A percentile compares a stretch with the other conserved stretches of the same genome.
Evolutionary conservation across 92 coral and sea anemone species (phyloP).

Genomic region (Palythoa heliodiscus): DNA sequence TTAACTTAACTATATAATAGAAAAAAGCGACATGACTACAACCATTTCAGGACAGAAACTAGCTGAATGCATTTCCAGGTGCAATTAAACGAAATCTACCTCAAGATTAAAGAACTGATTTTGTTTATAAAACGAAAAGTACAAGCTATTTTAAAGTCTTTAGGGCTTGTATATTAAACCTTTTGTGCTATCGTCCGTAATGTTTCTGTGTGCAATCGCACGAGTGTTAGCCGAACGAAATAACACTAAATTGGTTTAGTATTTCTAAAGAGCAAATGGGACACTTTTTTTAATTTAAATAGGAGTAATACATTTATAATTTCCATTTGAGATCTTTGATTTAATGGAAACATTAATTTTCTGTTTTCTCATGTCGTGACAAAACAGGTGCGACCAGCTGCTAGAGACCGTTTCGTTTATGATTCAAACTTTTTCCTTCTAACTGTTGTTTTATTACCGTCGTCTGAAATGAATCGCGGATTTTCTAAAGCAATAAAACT

Average conservation of each 20-base stretch:
- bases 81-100: neutral
- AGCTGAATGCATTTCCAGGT: neutral
- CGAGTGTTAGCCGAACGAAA: neutral
- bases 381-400: conserved; percentile 38
- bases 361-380: neutral
- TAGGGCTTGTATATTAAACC: neutral
- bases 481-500: conserved; percentile 38
- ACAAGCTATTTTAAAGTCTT: neutral
- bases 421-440: neutral
- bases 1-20: too few relatives aligned
- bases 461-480: neutral
- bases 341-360: conserved; percentile 19
- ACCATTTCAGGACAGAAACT: neutral
- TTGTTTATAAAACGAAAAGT: neutral
- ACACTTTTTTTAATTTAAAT: neutral
- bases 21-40: neutral
- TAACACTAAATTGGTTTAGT: neutral
- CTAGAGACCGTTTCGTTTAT: neutral
- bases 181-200: too few relatives aligned
- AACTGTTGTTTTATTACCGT: conserved; percentile 1
- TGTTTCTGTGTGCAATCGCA: too few relatives aligned
- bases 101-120: neutral
- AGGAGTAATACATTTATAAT: too few relatives aligned
- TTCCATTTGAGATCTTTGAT: neutral
- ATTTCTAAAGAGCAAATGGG: neutral